Percentiles rank a stretch among this genome's conserved stretches.
Evolutionary conservation across 1,140 invertebrate species (phyloP).

Genomic region (Drosophila prosaltans): DNA sequence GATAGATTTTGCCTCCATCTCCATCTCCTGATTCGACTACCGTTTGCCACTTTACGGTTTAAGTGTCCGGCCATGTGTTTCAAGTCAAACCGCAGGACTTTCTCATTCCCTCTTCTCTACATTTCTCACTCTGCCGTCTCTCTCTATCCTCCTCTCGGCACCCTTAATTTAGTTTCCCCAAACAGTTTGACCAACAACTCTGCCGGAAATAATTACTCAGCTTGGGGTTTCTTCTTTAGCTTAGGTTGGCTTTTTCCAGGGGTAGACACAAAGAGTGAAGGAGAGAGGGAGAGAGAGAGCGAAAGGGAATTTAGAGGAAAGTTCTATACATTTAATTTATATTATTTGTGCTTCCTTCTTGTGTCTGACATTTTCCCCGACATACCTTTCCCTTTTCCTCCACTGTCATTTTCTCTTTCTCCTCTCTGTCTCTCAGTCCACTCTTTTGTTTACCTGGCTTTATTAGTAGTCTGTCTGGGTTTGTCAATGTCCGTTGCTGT

Average conservation of each 20-base stretch:
- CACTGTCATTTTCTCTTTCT: constrained; percentile 15
- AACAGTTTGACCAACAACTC: constrained; percentile 31
- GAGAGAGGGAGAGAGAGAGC: background rate
- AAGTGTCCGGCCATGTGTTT: constrained; percentile 80
- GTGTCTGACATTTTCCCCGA: constrained; percentile 54
- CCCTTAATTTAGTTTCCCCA: constrained; percentile 2
- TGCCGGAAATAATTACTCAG: constrained; percentile 79
- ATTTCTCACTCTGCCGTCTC: background rate
- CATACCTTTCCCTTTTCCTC: background rate
- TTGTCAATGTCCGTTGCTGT: constrained; percentile 34
- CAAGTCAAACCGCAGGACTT: constrained; percentile 69
- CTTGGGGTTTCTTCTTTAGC: constrained; percentile 65
- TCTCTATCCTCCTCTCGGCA: background rate
- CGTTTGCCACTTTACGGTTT: constrained; percentile 63
- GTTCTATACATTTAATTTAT: constrained; percentile 75
- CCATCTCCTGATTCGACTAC: constrained; percentile 3
- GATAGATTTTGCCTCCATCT: constrained; percentile 62
- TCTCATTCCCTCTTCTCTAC: constrained; percentile 5
- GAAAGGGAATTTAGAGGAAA: background rate
- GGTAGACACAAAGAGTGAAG: background rate
- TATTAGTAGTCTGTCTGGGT: constrained; percentile 66
- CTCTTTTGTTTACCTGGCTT: constrained; percentile 73
- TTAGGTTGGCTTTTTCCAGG: constrained; percentile 16
- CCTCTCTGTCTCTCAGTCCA: constrained; percentile 3
- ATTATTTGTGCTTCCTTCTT: constrained; percentile 78